Base-by-base conservation (phyloP, 2,113 vertebrate genomes). In the Parotia lawesii region DNA sequence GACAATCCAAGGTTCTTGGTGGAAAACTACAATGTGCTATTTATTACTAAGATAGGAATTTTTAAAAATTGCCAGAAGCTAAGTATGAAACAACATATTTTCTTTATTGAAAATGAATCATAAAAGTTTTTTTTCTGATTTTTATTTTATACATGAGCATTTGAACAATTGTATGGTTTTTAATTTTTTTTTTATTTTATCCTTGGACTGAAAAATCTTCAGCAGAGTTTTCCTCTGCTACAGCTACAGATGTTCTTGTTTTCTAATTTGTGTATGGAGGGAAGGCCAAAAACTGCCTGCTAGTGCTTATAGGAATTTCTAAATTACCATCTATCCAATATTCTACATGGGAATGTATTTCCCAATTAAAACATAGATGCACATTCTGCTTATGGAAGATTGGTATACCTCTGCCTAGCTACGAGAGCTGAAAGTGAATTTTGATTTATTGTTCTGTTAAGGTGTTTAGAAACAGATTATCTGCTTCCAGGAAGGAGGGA, bases 261-360 rank as follows among this genome's bases (percentile, higher is more conserved):
- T 74, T 71, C 48, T 72, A 14, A 37, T 27, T 5, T 35, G 29
- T 69, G 2, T 50, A 38, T 33, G 70, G 53, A 67, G 29, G 3
- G 31, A 64, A 57, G 40, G 6, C 5, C 11, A 24, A 45, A 78
- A 72, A 10, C 28, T 70, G 1, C 28, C 31, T 67, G 12, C 24
- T 71, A 74, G 19, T 37, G 29, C 10, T 51, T 58, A 62, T 2
- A 24, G 24, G 29, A 66, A 35, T 28, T 71, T 54, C 20, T 66
- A 79, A 67, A 60, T 42, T 69, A 21, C 27, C 5, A 20, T 38
- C 18, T 35, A n/a, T 29, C 16, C 31, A 83, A 31, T 58, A 64
- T 44, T 25, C 50, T 50, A 8, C 23, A 60, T 0, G 0, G 18
- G 14, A 31, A 56, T 2, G 13, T 23, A 28, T 42, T 57, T 66